Evolutionary conservation across 2,888 invertebrate genomes (phyloP).

Genomic region (Lepidochitona cinerea): DNA sequence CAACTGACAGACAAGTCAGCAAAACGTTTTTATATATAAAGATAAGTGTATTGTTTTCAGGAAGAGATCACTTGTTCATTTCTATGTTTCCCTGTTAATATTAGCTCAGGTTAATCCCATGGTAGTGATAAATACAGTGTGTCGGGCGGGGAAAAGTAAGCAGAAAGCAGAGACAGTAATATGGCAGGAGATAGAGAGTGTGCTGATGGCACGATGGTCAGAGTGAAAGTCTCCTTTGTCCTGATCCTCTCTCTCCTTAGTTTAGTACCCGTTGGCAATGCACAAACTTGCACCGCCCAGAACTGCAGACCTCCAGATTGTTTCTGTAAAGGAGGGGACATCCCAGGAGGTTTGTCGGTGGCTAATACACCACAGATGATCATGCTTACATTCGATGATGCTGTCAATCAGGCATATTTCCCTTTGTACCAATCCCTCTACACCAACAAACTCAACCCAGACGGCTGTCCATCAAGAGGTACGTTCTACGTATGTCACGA

Average conservation of each 20-base stretch:
- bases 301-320: constrained; percentile 36
- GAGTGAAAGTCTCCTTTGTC: neutral
- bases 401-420: constrained; percentile 38
- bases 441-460: constrained; percentile 74
- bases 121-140: neutral
- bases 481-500: constrained; percentile 98
- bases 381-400: constrained; percentile 55
- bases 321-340: constrained; percentile 33
- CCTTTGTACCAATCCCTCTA: constrained; percentile 34
- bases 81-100: too few species aligned
- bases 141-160: neutral
- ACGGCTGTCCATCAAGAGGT: constrained; percentile 82
- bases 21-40: too few species aligned
- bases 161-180: neutral
- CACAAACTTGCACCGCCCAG: neutral
- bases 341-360: constrained; percentile 30
- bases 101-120: neutral
- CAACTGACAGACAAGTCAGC: too few species aligned
- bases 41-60: too few species aligned
- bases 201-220: neutral
- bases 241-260: neutral
- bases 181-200: neutral
- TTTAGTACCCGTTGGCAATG: neutral
- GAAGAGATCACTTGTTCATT: too few species aligned
- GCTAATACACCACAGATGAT: constrained; percentile 43